Evolutionary conservation across 1,140 invertebrate species (phyloP).

Genomic region (Venturia canescens): DNA sequence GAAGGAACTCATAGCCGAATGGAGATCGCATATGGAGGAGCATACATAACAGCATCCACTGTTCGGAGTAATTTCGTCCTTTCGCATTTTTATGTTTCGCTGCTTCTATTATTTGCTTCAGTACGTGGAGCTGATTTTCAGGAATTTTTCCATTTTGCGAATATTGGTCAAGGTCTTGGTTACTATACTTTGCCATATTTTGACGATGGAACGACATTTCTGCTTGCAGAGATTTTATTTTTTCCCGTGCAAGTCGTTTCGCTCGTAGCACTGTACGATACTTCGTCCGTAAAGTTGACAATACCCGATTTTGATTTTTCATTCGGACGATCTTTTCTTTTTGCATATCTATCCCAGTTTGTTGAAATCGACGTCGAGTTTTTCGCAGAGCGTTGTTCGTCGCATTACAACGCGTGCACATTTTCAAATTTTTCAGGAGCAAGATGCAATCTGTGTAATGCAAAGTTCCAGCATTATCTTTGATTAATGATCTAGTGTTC

Average conservation of each 20-base stretch:
- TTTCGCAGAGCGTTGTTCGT: constrained; percentile 5
- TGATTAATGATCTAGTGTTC: neutral
- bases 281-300: neutral
- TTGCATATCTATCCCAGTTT: neutral
- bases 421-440: neutral
- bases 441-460: constrained; percentile 9
- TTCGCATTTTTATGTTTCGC: constrained; percentile 28
- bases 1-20: constrained; percentile 41
- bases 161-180: neutral
- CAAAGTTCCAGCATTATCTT: constrained; percentile 15
- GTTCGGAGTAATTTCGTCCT: constrained; percentile 44
- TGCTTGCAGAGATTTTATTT: constrained; percentile 14
- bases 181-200: neutral
- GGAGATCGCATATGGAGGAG: constrained; percentile 48
- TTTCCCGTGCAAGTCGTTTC: neutral
- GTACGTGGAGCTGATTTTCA: constrained; percentile 8
- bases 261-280: constrained; percentile 6
- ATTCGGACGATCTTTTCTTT: neutral
- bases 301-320: neutral
- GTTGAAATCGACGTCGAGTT: neutral
- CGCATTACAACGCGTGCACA: neutral
- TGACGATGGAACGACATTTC: neutral
- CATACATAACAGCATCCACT: constrained; percentile 41
- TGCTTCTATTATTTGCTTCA: constrained; percentile 31
- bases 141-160: neutral